Percentiles rank a stretch among this genome's conserved stretches.
Conservation (phyloP, 2,797 vertebrate species). For the Sarcophilus harrisii region DNA sequence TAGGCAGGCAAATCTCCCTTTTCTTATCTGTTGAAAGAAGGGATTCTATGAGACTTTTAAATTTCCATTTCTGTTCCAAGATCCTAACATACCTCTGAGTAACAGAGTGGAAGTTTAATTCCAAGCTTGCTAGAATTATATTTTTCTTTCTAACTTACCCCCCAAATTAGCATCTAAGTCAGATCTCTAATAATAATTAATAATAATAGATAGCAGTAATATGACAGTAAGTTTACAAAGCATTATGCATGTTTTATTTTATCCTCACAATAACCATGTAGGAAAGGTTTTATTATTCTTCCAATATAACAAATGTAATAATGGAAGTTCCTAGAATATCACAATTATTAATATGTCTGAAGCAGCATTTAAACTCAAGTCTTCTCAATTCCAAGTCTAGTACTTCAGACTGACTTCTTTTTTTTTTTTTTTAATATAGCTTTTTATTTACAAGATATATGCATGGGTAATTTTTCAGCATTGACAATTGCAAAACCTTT, state of each 20-base stretch:
- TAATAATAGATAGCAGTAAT: no score
- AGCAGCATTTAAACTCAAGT: background rate
- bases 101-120: background rate
- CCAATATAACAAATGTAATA: background rate
- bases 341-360: background rate
- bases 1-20: background rate
- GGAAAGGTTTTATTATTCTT: background rate
- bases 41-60: background rate
- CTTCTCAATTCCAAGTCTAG: background rate
- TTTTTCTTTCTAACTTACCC: no score
- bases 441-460: no score
- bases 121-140: background rate
- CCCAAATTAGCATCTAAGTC: no score
- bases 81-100: background rate
- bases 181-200: no score
- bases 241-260: background rate
- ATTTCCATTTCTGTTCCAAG: background rate
- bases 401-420: background rate
- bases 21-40: background rate
- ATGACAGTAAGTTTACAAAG: background rate
- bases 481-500: no score
- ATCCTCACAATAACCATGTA: background rate
- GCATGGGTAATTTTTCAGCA: no score
- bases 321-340: background rate
- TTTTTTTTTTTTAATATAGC: no score